Base-by-base conservation (phyloP, 2,888 invertebrate genomes). In the Plagodis pulveraria region DNA sequence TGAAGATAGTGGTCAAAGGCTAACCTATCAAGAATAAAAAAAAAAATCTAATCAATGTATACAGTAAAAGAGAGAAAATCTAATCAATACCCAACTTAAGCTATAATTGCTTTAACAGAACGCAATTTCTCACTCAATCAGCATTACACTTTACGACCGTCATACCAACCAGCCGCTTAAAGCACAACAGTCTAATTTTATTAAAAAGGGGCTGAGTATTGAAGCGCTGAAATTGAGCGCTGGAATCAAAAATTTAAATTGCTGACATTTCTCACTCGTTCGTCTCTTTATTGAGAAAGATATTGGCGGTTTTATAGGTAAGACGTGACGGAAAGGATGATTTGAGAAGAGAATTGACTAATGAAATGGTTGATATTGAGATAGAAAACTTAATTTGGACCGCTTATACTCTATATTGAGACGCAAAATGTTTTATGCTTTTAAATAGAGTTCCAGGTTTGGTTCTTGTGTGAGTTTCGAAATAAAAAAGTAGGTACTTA, bases 221-320 rank as follows among this genome's bases (percentile, higher is more conserved):
- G 78, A 78, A 83, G 82, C 80, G 82, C 83, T 81, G 69, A 80
- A 78, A 73, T 70, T 76, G 75, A 76, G 70, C 72, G 70, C 69
- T 76, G 78, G 83, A 87, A 87, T 87, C 87, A 87, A 89, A 89
- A 83, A 89, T 89, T 83, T 87, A 86, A 88, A 89, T 89, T 86
- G 81, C 77, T 74, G 81, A 85, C 83, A 61, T 61, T 52, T 56
- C 83, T 84, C 79, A 81, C 79, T 75, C 77, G 80, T 80, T 80
- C 79, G 74, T 71, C 73, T 75, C 73, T 85, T 83, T 85, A 86
- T 86, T 83, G 81, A 78, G 72, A 74, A 66, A 73, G 77, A 77
- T 80, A 70, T 72, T 64, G 58, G 79, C 51, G 75, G 74, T 72
- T 75, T 72, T 77, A 74, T 73, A 71, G 67, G 67, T 63, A 65